These are phyloP conservation scores for Syrmaticus mikado DNA, from an alignment of 2,113 vertebrate species.

Conservation along the genomic window DNA sequence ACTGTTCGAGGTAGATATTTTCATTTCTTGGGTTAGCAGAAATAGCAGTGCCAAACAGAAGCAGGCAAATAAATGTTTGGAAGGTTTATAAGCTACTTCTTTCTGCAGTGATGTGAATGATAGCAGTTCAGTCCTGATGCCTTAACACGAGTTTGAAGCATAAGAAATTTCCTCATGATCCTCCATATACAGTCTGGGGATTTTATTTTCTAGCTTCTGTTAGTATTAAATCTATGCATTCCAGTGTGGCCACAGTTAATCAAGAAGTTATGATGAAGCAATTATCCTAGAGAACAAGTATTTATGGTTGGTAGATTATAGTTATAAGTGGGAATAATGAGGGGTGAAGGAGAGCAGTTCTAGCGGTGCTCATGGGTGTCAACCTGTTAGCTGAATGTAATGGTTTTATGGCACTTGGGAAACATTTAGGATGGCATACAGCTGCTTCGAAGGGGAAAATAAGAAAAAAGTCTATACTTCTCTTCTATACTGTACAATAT, in stretches of 20 bases:
- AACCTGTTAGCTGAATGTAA: slow-evolving; percentile 25
- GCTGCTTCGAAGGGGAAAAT: slow-evolving; percentile 10
- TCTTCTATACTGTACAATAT: background rate
- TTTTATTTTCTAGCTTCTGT: slow-evolving; percentile 15
- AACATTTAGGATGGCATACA: background rate
- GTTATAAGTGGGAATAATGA: slow-evolving; percentile 45
- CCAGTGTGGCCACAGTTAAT: background rate
- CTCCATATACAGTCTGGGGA: background rate
- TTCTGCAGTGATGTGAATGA: background rate
- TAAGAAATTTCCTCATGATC: background rate
- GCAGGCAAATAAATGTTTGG: background rate
- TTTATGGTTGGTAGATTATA: background rate
- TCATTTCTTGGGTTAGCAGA: background rate
- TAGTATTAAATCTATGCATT: background rate
- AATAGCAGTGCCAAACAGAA: background rate
- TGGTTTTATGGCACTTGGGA: slow-evolving; percentile 33
- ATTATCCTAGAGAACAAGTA: slow-evolving; percentile 9
- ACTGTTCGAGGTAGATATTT: background rate
- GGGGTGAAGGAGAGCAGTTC: slow-evolving; percentile 35
- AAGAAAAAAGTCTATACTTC: background rate
- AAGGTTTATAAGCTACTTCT: background rate
- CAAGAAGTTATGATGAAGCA: slow-evolving; percentile 11
- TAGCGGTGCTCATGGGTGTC: slow-evolving; percentile 18
- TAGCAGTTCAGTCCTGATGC: background rate
- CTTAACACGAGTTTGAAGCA: background rate